Conservation (phyloP, 2,888 invertebrate genomes). For the Eumerus sabulonum region DNA sequence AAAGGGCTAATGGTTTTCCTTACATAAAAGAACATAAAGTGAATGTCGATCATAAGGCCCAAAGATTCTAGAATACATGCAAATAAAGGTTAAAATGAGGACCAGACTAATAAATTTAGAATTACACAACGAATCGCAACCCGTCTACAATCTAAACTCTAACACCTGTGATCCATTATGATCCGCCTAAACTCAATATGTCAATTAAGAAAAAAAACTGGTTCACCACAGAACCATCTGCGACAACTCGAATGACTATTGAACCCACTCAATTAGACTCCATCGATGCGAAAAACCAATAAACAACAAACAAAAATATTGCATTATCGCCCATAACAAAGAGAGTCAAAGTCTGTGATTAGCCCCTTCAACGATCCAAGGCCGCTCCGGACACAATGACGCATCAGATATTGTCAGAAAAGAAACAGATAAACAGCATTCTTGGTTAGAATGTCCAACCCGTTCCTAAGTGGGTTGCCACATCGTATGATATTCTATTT, state of each 20-base stretch:
- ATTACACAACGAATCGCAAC: no score
- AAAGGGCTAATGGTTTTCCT: no score
- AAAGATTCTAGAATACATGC: conserved; percentile 9
- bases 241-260: no score
- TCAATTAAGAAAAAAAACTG: no score
- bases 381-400: conserved; percentile 50
- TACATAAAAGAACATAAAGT: no score
- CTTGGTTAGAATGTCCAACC: conserved; percentile 6
- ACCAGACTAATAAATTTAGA: no score
- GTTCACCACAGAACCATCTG: no score
- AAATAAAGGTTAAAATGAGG: conserved; percentile 10
- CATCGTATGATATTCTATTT: conserved; percentile 23
- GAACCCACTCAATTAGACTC: no score
- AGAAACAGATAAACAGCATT: not conserved
- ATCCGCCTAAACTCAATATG: no score
- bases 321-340: conserved; percentile 21
- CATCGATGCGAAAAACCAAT: not conserved
- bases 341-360: conserved; percentile 10
- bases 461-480: conserved; percentile 18
- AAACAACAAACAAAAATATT: conserved; percentile 18
- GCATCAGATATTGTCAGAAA: conserved; percentile 14
- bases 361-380: conserved; percentile 8
- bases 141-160: no score
- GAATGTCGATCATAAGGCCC: no score
- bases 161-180: no score